Evolutionary conservation across 2,888 invertebrate genomes (phyloP), one percentile per base, ranked within the genome.

Genomic region (Brenthis daphne): DNA sequence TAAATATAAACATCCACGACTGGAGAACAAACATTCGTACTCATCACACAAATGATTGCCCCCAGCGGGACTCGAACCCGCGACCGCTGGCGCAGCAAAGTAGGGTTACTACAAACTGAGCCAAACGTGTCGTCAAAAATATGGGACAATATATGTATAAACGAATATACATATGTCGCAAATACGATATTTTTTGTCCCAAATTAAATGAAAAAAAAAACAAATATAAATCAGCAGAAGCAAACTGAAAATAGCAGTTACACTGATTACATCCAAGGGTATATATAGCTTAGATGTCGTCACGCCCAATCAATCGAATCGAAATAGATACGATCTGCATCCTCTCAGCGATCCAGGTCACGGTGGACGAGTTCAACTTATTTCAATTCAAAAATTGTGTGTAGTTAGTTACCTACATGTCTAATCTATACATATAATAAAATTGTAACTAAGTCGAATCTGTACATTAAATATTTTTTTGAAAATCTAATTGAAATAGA

Each of bases 281-380:
- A 57, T 72, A 67, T 67, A 57, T 60, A 57, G 61, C 61, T 48
- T 80, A 77, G 70, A 67, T 73, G 74, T 75, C 77, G 73, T 74
- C 77, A 73, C 78, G 78, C 81, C 78, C 78, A 77, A 74, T 77
- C 80, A 80, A 84, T 84, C 80, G 77, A 48, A 77, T 79, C 84
- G 75, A 87, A 89, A 89, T 89, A 89, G 86, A 87, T 81, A 79
- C 82, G 84, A 85, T 83, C 81, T 70, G 71, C 72, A 77, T 76
- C 73, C 70, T 66, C 69, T 73, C 75, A 76, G 75, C 71, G 73
- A 77, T 75, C 73, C 74, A 73, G 73, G 74, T 78, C 77, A 77
- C 74, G 74, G 72, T 65, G 37, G 47, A 47, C 57, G 74, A 68
- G 72, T 77, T 74, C 69, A 75, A 75, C 72, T 68, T 67, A 43